These are phyloP conservation scores for Anolis carolinensis DNA, from an alignment of 2,113 vertebrate species.

Conservation along the genomic window DNA sequence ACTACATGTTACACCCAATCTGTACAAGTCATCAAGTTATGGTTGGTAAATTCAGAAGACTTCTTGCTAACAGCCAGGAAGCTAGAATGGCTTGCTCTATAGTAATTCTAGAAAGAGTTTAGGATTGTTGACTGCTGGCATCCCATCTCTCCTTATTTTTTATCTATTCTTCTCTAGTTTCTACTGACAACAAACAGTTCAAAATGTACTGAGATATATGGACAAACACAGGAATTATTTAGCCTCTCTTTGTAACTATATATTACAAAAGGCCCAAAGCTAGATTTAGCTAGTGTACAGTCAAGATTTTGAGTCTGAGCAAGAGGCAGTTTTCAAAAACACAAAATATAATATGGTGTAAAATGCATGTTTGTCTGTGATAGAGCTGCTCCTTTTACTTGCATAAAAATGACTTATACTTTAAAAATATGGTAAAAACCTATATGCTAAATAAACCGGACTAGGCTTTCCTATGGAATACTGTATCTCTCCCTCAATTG, in stretches of 20 bases:
- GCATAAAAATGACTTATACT: not conserved
- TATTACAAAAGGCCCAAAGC: not conserved
- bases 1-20: not conserved
- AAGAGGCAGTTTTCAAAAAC: not conserved
- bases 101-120: not conserved
- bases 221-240: too few relatives aligned
- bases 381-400: not conserved
- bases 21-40: not conserved
- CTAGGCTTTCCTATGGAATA: not conserved
- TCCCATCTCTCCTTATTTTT: not conserved
- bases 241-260: not conserved
- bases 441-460: not conserved
- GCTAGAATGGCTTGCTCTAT: not conserved
- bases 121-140: not conserved
- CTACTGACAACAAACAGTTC: too few relatives aligned
- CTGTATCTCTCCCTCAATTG: not conserved
- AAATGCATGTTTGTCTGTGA: too few relatives aligned
- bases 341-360: not conserved
- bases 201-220: not conserved
- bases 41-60: too few relatives aligned
- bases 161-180: not conserved
- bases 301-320: not conserved
- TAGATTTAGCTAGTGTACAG: not conserved
- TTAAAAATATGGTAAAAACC: not conserved
- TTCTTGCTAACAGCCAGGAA: not conserved